Conservation (phyloP, 2,888 invertebrate genomes). For the Heteromurus nitidus region DNA sequence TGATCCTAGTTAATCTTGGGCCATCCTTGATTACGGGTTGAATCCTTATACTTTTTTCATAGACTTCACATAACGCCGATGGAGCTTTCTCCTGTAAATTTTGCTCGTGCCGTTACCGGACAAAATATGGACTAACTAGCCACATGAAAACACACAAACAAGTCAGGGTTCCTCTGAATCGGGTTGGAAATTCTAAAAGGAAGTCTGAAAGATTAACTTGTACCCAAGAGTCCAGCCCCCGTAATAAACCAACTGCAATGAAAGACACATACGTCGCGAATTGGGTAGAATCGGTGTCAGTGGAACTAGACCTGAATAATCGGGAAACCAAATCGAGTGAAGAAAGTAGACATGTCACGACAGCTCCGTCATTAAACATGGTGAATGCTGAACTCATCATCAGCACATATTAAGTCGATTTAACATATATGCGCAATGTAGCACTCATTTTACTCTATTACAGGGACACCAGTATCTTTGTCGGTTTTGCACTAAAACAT, state of each 20-base stretch:
- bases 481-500: background rate
- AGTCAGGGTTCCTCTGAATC: background rate
- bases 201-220: too few relatives aligned
- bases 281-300: background rate
- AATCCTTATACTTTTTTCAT: background rate
- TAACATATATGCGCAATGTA: background rate
- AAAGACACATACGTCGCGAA: background rate
- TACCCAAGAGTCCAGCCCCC: too few relatives aligned
- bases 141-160: constrained; percentile 3
- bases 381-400: background rate
- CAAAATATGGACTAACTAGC: background rate
- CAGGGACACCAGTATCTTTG: background rate
- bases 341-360: background rate
- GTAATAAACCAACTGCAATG: background rate
- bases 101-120: constrained; percentile 22
- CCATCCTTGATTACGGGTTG: background rate
- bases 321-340: background rate
- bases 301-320: too few relatives aligned
- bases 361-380: background rate
- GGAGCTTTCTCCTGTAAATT: constrained; percentile 6
- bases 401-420: background rate
- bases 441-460: background rate
- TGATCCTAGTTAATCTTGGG: background rate
- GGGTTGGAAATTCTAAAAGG: too few relatives aligned
- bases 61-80: background rate